Base-by-base conservation (phyloP, 1,140 invertebrate species). In the Episyrphus balteatus region DNA sequence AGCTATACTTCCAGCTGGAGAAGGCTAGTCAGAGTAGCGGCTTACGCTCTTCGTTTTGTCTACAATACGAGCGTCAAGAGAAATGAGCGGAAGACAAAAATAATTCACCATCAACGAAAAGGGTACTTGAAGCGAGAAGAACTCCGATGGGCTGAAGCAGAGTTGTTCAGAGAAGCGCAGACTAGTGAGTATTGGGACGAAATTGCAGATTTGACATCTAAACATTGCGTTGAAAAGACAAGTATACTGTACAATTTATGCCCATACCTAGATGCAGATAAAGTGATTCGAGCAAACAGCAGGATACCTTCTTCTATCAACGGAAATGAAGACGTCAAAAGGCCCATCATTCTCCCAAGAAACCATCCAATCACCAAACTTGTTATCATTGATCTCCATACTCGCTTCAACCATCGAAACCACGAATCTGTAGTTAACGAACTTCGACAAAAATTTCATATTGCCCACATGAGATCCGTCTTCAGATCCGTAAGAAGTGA, bases 341-440 rank as follows among this genome's bases (percentile, higher is more conserved):
- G 17, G 9, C 39, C 39, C 8, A 41, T 41, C 17, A 42, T 42
- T 42, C 19, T 42, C 7, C 19, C 40, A 42, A 17, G 19, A 42
- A 13, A 42, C 17, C 40, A 42, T 17, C 40, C 3, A 8, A 17
- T 42, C 3, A 21, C 19, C 10, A 5, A 13, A 7, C 14, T 44
- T 10, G 7, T 44, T 14, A 26, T 44, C 14, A 2, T n/a, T 5
- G 13, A 42, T 13, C 39, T 48, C 18, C 51, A 53, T 36, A 12
- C 9, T 1, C 32, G 14, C 11, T 32, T 26, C 5, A 33, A 32
- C 11, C 51, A 53, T 15, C 36, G 34, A 15, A 43, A 47, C 32
- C 31, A 47, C 1, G 49, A 56, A 33, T 44, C 30, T 0, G 47
- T 53, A 2, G 31, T 56, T 1, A 56, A 56, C 21, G 48, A 54